phyloP scores from a whole-genome alignment of 2,888 invertebrate genomes.

The Limulus polyphemus region DNA sequence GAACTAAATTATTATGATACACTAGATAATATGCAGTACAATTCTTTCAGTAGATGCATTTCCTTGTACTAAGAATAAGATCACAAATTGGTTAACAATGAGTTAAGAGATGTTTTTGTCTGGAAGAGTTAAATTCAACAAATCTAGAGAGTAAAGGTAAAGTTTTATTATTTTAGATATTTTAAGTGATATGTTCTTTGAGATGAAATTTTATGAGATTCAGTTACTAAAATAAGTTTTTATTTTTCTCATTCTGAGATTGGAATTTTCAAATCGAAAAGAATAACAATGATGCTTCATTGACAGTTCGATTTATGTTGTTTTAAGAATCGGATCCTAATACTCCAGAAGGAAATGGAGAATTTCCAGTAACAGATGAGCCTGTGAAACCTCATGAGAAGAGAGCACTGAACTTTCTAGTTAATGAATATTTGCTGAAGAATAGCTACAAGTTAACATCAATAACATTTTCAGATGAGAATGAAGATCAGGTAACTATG shows the following conservation, averaged over 20 bases:
- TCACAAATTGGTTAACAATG: too few relatives aligned
- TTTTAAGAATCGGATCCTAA: conserved; percentile 25
- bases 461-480: conserved; percentile 81
- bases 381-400: conserved; percentile 66
- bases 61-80: too few relatives aligned
- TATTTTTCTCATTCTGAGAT: background rate
- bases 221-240: background rate
- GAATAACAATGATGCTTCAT: background rate
- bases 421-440: conserved; percentile 68
- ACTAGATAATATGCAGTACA: too few relatives aligned
- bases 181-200: too few relatives aligned
- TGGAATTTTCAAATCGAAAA: background rate
- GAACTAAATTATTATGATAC: too few relatives aligned
- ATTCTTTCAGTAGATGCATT: too few relatives aligned
- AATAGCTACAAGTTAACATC: conserved; percentile 73
- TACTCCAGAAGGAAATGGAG: conserved; percentile 14
- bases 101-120: too few relatives aligned
- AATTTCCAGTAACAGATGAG: conserved; percentile 28
- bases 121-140: too few relatives aligned
- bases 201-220: too few relatives aligned
- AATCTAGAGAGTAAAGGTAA: too few relatives aligned
- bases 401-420: conserved; percentile 67
- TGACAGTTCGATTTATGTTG: background rate
- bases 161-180: too few relatives aligned
- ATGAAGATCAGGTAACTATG: conserved; percentile 58